These are phyloP conservation scores for Tolmerus cingulatus DNA, from an alignment of 2,888 invertebrate species.

Conservation along the genomic window DNA sequence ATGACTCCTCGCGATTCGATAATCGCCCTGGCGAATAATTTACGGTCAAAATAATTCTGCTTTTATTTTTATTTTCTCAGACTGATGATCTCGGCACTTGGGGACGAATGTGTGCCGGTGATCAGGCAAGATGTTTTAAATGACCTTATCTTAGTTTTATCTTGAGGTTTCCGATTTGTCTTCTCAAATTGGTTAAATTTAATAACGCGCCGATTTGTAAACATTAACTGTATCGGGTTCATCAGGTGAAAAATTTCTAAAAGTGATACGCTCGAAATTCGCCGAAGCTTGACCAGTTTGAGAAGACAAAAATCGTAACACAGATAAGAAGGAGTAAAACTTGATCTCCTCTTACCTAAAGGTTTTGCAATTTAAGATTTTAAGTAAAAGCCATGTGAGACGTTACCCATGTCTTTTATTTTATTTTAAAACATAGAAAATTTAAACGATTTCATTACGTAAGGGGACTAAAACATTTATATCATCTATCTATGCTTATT, in stretches of 20 bases:
- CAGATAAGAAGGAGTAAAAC: too few relatives aligned
- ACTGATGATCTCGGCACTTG: background rate
- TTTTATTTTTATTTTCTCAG: background rate
- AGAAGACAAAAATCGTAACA: background rate
- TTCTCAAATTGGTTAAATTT: background rate
- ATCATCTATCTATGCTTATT: too few relatives aligned
- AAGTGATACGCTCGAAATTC: background rate
- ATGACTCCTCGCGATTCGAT: conserved; percentile 4
- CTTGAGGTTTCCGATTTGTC: background rate
- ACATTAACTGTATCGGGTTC: background rate
- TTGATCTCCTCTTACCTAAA: too few relatives aligned
- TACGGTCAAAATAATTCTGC: background rate
- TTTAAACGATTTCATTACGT: too few relatives aligned
- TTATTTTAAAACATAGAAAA: too few relatives aligned
- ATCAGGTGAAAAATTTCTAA: background rate
- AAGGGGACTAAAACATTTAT: too few relatives aligned
- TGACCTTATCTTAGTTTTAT: background rate
- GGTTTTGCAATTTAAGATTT: too few relatives aligned
- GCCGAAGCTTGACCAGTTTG: background rate
- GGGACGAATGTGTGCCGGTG: background rate
- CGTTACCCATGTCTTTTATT: too few relatives aligned
- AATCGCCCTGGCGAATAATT: background rate
- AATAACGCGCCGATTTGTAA: background rate
- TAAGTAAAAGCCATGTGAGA: too few relatives aligned
- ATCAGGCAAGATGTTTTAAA: background rate